A percentile compares a stretch with the other conserved stretches of the same genome.
phyloP scores from a whole-genome alignment of 2,113 vertebrate genomes.

The Trogon surrucura region DNA sequence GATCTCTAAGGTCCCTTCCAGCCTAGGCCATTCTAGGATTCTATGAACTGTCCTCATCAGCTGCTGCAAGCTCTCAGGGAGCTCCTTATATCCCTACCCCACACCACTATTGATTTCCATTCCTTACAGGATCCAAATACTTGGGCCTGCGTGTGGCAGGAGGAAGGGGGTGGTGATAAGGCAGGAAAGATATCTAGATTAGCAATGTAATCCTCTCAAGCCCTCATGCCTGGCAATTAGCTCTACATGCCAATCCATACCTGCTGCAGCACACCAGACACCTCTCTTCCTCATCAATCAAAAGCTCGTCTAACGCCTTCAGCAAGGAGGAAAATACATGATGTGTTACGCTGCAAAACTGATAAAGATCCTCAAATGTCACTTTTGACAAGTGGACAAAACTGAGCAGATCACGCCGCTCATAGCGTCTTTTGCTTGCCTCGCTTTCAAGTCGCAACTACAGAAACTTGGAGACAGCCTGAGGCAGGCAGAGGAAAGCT shows the following conservation, averaged over 20 bases:
- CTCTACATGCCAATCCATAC: not conserved
- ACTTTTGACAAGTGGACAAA: not conserved
- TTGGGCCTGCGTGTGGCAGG: not conserved
- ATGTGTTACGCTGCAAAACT: not conserved
- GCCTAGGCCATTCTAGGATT: too few relatives aligned
- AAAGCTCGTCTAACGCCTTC: fast-evolving
- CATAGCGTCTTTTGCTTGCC: not conserved
- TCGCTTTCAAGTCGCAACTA: not conserved
- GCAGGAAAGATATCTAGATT: not conserved
- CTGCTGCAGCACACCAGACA: slow-evolving; percentile 22
- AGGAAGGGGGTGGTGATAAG: not conserved
- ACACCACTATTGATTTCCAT: not conserved
- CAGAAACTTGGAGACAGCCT: not conserved
- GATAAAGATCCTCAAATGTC: not conserved
- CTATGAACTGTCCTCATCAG: not conserved
- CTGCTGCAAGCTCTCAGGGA: not conserved
- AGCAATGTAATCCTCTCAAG: slow-evolving; percentile 31
- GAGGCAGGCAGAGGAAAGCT: not conserved
- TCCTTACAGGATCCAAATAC: not conserved
- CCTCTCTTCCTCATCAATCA: not conserved
- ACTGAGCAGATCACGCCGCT: not conserved
- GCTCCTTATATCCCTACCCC: not conserved
- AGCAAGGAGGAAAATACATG: not conserved
- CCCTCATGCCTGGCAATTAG: slow-evolving; percentile 31
- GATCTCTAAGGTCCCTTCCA: too few relatives aligned